Evolutionary conservation across 1,140 invertebrate species (phyloP).

Genomic region (Ylistrum balloti): DNA sequence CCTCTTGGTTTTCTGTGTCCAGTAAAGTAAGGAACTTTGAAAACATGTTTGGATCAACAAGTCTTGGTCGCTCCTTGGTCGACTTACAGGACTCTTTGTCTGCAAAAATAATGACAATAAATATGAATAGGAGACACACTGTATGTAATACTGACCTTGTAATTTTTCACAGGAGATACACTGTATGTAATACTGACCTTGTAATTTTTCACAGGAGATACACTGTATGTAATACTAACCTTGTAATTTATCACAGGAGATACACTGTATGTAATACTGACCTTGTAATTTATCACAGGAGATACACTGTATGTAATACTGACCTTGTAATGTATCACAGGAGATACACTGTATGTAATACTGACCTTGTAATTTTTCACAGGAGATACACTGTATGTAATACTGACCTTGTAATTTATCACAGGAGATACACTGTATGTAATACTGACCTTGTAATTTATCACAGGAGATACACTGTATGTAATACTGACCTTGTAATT

Average conservation of each 20-base stretch:
- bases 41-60: conserved; percentile 74
- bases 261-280: neutral
- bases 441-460: neutral
- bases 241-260: neutral
- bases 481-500: conserved; percentile 40
- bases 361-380: neutral
- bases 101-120: conserved; percentile 47
- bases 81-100: conserved; percentile 46
- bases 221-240: neutral
- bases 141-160: neutral
- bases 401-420: conserved; percentile 48
- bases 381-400: neutral
- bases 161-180: neutral
- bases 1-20: conserved; percentile 48
- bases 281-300: neutral
- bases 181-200: conserved; percentile 19
- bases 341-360: neutral
- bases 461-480: neutral
- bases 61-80: conserved; percentile 64
- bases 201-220: conserved; percentile 44
- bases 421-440: neutral
- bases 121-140: neutral
- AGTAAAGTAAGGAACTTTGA: conserved; percentile 67
- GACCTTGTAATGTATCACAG: neutral
- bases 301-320: neutral